phyloP scores from a whole-genome alignment of 1,140 invertebrate genomes.

The Neodiprion lecontei region DNA sequence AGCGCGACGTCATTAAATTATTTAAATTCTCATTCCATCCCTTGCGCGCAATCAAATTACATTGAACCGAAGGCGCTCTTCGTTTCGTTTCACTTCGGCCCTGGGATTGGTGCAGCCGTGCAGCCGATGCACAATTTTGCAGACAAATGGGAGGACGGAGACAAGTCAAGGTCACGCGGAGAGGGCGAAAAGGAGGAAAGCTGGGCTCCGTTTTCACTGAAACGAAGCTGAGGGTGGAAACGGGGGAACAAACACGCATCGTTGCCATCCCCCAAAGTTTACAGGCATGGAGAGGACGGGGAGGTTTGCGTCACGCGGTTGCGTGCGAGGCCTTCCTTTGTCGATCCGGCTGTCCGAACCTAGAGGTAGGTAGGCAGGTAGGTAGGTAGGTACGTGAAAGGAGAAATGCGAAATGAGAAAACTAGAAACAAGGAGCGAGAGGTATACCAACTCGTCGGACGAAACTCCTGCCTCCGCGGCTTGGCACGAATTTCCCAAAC shows the following conservation, averaged over 20 bases:
- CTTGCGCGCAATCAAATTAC: not conserved
- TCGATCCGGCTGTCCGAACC: not conserved
- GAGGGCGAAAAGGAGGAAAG: too few relatives aligned
- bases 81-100: not conserved
- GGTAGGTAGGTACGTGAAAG: not conserved
- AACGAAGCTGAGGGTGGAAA: too few relatives aligned
- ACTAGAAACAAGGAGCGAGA: not conserved
- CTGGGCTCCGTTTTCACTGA: too few relatives aligned
- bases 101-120: too few relatives aligned
- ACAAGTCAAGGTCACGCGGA: not conserved
- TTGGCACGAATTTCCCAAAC: too few relatives aligned
- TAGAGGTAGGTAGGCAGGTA: too few relatives aligned
- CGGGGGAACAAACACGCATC: not conserved
- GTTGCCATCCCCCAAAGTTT: not conserved
- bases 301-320: not conserved
- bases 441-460: not conserved
- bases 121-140: not conserved
- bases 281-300: too few relatives aligned
- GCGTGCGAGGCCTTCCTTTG: not conserved
- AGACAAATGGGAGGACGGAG: not conserved
- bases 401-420: not conserved
- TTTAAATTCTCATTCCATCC: not conserved
- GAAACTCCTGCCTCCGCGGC: too few relatives aligned
- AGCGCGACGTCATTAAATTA: constrained; percentile 3
- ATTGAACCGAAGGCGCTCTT: not conserved